Conservation (phyloP, 2,113 vertebrate genomes). For the Pongo pygmaeus region DNA sequence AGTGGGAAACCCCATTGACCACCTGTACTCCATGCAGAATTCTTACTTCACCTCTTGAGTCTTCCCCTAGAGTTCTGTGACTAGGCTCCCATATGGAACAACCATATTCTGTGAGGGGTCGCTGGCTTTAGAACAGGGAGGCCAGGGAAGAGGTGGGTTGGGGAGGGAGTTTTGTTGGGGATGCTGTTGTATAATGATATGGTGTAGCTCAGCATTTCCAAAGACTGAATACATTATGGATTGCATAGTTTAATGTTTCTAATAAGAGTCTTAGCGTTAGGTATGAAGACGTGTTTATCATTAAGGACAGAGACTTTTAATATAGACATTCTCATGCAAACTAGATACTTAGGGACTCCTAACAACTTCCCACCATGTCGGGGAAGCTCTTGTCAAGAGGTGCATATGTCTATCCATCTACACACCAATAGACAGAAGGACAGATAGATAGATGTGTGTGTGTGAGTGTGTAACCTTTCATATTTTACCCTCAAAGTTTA, state of each 20-base stretch:
- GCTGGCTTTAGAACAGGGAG: constrained; percentile 32
- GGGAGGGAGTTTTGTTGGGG: constrained; percentile 63
- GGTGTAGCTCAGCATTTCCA: constrained; percentile 82
- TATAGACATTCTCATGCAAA: constrained; percentile 74
- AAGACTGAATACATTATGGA: constrained; percentile 80
- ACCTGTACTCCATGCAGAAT: constrained; percentile 99
- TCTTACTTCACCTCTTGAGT: constrained; percentile 97
- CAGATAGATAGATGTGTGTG: constrained; percentile 40
- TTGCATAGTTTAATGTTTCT: constrained; percentile 84
- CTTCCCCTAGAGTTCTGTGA: neutral
- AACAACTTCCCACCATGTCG: constrained; percentile 30
- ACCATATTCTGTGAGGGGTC: neutral
- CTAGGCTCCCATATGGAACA: constrained; percentile 39
- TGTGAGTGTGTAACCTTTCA: constrained; percentile 55
- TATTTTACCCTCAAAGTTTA: constrained; percentile 83
- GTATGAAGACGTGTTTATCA: constrained; percentile 69
- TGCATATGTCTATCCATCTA: neutral
- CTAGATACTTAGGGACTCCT: constrained; percentile 76
- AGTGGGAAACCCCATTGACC: constrained; percentile 95
- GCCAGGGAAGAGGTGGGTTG: constrained; percentile 64
- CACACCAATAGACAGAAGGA: constrained; percentile 49
- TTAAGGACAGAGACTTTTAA: constrained; percentile 79
- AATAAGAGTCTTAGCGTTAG: constrained; percentile 85
- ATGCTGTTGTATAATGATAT: constrained; percentile 67
- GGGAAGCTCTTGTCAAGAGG: constrained; percentile 44